These are phyloP conservation scores for Drosophila merina DNA, from an alignment of 2,888 invertebrate species.

Conservation along the genomic window DNA sequence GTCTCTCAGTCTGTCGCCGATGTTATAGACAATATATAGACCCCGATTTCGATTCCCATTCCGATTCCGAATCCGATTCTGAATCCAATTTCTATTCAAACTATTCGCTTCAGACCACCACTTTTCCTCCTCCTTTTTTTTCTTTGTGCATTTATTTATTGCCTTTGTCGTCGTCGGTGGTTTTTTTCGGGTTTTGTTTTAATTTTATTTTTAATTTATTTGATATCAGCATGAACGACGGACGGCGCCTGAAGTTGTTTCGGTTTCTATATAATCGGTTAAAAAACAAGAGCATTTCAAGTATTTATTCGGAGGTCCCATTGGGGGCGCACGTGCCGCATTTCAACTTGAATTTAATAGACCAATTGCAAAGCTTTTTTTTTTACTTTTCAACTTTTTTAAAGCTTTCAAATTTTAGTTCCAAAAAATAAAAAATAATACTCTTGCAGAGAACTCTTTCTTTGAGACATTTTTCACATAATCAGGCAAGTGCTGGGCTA, in stretches of 20 bases:
- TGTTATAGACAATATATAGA: slow-evolving; percentile 4
- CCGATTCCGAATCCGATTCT: slow-evolving; percentile 15
- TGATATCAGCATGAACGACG: slow-evolving; percentile 54
- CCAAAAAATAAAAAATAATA: not conserved
- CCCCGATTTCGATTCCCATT: slow-evolving; percentile 9
- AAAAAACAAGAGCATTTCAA: slow-evolving; percentile 21
- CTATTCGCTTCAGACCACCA: slow-evolving; percentile 11
- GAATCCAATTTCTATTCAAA: slow-evolving; percentile 13
- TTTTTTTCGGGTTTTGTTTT: slow-evolving; percentile 2
- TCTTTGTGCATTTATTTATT: slow-evolving; percentile 69
- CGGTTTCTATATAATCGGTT: slow-evolving; percentile 12
- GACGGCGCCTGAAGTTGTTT: slow-evolving; percentile 36
- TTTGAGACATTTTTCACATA: slow-evolving; percentile 81
- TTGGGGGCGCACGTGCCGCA: slow-evolving; percentile 65
- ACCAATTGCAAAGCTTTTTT: slow-evolving; percentile 20
- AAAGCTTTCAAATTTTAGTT: not conserved
- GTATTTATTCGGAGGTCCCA: slow-evolving; percentile 35
- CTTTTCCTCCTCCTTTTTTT: not conserved
- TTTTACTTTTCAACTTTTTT: not conserved
- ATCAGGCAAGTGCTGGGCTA: slow-evolving; percentile 74
- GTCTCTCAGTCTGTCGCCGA: slow-evolving; percentile 40
- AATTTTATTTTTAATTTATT: slow-evolving; percentile 57
- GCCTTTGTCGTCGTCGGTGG: slow-evolving; percentile 8
- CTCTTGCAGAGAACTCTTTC: slow-evolving; percentile 13
- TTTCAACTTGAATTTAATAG: slow-evolving; percentile 33